phyloP scores from a whole-genome alignment of 2,888 invertebrate species.

The Platycheirus rosarum region DNA sequence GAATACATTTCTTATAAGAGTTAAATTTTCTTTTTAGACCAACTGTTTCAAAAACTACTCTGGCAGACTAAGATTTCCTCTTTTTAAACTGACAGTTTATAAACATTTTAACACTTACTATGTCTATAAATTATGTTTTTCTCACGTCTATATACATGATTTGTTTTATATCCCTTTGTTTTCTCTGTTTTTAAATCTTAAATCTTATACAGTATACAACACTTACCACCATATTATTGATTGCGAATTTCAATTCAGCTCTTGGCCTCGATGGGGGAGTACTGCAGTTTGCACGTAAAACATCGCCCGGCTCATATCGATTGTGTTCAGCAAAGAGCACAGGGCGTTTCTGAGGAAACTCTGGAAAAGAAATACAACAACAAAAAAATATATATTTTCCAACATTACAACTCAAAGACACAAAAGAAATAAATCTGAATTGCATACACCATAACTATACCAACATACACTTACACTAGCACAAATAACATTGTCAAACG shows the following conservation, averaged over 20 bases:
- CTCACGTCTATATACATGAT: too few species aligned
- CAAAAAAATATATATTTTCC: constrained; percentile 20
- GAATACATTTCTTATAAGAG: too few species aligned
- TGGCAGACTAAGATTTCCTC: too few species aligned
- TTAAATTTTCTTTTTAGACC: too few species aligned
- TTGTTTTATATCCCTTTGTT: not conserved
- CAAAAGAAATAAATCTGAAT: constrained; percentile 38
- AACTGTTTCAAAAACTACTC: too few species aligned
- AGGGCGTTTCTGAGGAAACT: constrained; percentile 87
- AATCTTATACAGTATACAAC: not conserved
- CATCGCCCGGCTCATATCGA: constrained; percentile 89
- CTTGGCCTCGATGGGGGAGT: constrained; percentile 90
- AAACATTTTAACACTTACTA: too few species aligned
- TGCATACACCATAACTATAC: constrained; percentile 8
- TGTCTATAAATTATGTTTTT: too few species aligned
- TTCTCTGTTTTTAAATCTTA: not conserved
- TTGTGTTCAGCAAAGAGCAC: constrained; percentile 88
- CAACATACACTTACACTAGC: not conserved
- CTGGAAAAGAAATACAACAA: constrained; percentile 84
- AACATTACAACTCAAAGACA: constrained; percentile 20
- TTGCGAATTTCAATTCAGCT: constrained; percentile 88
- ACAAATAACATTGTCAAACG: constrained; percentile 27
- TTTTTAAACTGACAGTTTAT: too few species aligned
- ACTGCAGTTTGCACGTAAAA: constrained; percentile 90
- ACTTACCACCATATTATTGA: constrained; percentile 91